phyloP scores from a whole-genome alignment of 2,113 vertebrate genomes.

The Dunckerocampus dactyliophorus region DNA sequence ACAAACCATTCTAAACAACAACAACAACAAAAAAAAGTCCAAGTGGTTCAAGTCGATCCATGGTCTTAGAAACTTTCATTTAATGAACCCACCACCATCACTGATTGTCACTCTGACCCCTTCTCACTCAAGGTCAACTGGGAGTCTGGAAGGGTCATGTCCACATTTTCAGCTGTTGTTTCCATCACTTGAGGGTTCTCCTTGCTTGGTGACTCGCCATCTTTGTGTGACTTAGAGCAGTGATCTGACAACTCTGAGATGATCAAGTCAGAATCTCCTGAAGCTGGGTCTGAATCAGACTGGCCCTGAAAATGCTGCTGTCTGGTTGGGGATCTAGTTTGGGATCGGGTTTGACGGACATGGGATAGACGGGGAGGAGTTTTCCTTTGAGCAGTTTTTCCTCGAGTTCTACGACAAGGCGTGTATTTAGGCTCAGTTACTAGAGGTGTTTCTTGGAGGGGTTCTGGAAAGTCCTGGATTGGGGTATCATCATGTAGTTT shows the following conservation, averaged over 20 bases:
- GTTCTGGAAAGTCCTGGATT: background rate
- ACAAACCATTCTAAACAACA: background rate
- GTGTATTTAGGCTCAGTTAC: conserved; percentile 17
- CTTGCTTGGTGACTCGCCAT: background rate
- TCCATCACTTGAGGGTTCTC: background rate
- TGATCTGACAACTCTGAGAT: background rate
- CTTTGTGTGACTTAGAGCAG: background rate
- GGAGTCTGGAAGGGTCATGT: conserved; percentile 51
- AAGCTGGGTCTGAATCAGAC: conserved; percentile 11
- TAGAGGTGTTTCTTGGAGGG: background rate
- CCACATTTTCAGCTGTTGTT: conserved; percentile 49
- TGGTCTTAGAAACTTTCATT: no score
- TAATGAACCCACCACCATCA: no score
- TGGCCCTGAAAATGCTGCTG: conserved; percentile 25
- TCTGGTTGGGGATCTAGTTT: conserved; percentile 55
- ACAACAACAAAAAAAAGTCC: no score
- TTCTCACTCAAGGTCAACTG: conserved; percentile 53
- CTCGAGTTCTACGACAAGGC: conserved; percentile 32
- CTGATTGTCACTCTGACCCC: no score
- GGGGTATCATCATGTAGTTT: background rate
- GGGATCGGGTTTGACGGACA: conserved; percentile 51
- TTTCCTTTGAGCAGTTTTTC: conserved; percentile 29
- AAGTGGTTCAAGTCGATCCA: no score
- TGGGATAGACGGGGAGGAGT: conserved; percentile 1
- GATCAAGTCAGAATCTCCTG: conserved; percentile 16